Base-by-base conservation (phyloP, 1,140 invertebrate genomes). In the Danaus plexippus region DNA sequence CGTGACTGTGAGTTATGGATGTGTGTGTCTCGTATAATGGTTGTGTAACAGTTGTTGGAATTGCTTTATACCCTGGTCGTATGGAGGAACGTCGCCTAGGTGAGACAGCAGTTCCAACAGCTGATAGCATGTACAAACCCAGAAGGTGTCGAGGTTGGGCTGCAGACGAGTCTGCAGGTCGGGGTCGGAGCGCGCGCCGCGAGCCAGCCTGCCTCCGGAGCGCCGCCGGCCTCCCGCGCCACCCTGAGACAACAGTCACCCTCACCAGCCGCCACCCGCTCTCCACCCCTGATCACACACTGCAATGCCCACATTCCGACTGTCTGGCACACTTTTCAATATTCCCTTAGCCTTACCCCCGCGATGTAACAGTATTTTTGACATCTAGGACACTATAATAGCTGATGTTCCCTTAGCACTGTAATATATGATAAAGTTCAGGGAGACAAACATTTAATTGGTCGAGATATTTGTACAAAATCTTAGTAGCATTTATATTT, bases 121-220 rank as follows among this genome's bases (percentile, higher is more conserved):
- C 41, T 41, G 22, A 41, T 22, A 9, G 45, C 44, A 40, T 12
- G 45, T 77, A 82, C 81, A 71, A 73, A 84, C 80, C 82, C 82
- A 85, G 65, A 70, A 82, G 9, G 70, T 69, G 52, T 68, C 70
- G 68, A 85, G 73, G 57, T 73, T 76, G 2, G 79, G 72, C 67
- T 77, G 76, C 54, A 84, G 72, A 13, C 77, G 61, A 69, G 71
- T 66, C 68, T 79, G 80, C 9, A 81, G 66, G 66, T 87, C 80
- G 1, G 80, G 76, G 69, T 87, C 80, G 59, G 84, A 85, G 59
- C 82, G 82, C 44, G 83, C 82, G 43, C 77, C 80, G 51, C 84
- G 73, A 60, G 75, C 78, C 47, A 87, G 74, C 42, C 75, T 69
- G 51, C 75, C 69, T 67, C 77, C 79, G 75, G 80, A 81, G 75